These are phyloP conservation scores for Notothenia rossii DNA, from an alignment of 2,113 vertebrate species.

Conservation along the genomic window DNA sequence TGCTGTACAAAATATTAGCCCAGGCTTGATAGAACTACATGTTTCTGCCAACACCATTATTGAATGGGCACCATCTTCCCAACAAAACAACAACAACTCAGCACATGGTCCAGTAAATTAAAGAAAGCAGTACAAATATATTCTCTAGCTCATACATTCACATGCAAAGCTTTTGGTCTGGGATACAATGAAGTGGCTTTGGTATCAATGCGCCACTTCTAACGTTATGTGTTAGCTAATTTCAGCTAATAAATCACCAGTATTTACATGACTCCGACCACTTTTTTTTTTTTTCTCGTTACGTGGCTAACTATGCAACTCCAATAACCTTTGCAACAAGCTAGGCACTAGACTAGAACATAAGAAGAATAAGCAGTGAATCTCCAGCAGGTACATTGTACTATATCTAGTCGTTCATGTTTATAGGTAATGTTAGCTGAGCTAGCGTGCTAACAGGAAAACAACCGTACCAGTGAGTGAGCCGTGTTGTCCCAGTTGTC, in stretches of 20 bases:
- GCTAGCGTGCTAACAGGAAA: slow-evolving; percentile 61
- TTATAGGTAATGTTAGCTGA: slow-evolving; percentile 1
- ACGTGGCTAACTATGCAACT: slow-evolving; percentile 3
- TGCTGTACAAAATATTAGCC: not conserved
- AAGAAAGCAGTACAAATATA: not conserved
- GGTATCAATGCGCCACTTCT: not conserved
- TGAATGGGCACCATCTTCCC: not conserved
- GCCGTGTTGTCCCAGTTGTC: slow-evolving; percentile 66
- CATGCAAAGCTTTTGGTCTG: not conserved
- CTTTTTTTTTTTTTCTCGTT: not conserved
- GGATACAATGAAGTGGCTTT: not conserved
- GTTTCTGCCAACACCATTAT: not conserved
- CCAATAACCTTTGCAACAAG: not conserved
- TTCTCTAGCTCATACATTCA: not conserved
- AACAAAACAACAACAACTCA: not conserved
- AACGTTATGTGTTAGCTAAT: not conserved
- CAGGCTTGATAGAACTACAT: not conserved
- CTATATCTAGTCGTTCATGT: not conserved
- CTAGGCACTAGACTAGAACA: too few species aligned
- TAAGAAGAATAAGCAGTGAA: not conserved
- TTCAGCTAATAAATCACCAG: not conserved
- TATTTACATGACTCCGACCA: slow-evolving; percentile 28
- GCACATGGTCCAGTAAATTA: not conserved
- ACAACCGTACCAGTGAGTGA: slow-evolving; percentile 71
- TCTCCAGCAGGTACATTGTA: accelerated